Conservation (phyloP, 2,888 invertebrate species). For the Tenthredo notha region DNA sequence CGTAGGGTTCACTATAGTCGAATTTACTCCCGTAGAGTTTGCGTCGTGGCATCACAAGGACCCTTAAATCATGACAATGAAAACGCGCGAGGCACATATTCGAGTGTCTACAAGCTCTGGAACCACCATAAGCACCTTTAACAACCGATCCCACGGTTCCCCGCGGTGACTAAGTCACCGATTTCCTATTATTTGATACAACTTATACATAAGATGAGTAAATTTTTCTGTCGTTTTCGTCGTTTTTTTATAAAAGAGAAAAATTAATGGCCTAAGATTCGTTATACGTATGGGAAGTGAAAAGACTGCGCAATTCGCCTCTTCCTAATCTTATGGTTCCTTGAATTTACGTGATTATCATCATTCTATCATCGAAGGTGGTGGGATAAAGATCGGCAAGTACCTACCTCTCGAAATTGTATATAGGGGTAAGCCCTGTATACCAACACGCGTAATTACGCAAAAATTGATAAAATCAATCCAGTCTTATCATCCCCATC, state of each 20-base stretch:
- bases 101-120: constrained; percentile 39
- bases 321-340: neutral
- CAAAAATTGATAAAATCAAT: constrained; percentile 75
- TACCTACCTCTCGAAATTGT: constrained; percentile 9
- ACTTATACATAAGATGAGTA: neutral
- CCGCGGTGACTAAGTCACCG: neutral
- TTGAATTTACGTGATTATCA: neutral
- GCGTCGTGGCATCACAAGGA: constrained; percentile 27
- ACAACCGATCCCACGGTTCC: constrained; percentile 32
- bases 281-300: no score
- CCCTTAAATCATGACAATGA: constrained; percentile 27
- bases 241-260: neutral
- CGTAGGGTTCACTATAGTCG: constrained; percentile 11
- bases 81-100: constrained; percentile 36
- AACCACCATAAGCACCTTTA: neutral
- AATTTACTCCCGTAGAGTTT: constrained; percentile 26
- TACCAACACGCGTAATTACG: constrained; percentile 77
- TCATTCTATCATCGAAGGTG: neutral
- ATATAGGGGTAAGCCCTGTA: neutral
- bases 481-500: constrained; percentile 72
- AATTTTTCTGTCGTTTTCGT: neutral
- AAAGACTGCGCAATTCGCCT: neutral
- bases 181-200: neutral
- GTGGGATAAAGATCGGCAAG: neutral
- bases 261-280: no score